These are phyloP conservation scores for Melanocharis versteri DNA, from an alignment of 2,113 vertebrate species.

Conservation along the genomic window DNA sequence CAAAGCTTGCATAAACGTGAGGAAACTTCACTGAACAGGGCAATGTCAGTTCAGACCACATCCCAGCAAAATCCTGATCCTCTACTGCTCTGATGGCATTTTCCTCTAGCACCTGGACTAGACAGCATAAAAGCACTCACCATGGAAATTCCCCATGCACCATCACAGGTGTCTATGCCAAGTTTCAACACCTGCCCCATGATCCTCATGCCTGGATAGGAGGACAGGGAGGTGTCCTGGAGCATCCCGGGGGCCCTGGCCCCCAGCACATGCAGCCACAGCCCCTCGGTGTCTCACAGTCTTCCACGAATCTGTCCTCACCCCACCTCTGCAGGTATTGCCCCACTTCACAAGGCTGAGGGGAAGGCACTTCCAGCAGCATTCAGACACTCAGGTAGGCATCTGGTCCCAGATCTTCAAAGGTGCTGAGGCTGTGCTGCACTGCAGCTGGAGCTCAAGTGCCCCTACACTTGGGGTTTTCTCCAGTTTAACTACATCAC, in stretches of 20 bases:
- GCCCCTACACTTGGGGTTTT: not conserved
- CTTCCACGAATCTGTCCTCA: not conserved
- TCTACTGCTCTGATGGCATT: not conserved
- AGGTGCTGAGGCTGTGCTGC: not conserved
- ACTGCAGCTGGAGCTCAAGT: not conserved
- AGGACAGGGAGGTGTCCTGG: not conserved
- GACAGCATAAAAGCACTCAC: not conserved
- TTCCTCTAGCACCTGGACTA: not conserved
- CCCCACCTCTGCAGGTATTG: not conserved
- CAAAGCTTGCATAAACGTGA: not conserved
- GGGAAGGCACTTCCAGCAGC: not conserved
- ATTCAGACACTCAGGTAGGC: not conserved
- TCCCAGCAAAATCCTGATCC: not conserved
- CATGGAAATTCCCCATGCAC: not conserved
- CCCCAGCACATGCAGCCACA: not conserved
- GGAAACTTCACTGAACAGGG: not conserved
- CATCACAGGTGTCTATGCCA: not conserved
- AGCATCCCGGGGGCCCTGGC: not conserved
- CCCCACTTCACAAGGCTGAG: not conserved
- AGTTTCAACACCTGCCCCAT: not conserved
- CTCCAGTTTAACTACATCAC: conserved; percentile 13
- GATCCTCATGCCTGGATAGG: not conserved
- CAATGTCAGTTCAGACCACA: not conserved
- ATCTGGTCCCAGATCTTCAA: not conserved
- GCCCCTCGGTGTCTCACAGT: not conserved